Conservation (phyloP, 2,888 invertebrate species). For the Diadegma fenestrale region DNA sequence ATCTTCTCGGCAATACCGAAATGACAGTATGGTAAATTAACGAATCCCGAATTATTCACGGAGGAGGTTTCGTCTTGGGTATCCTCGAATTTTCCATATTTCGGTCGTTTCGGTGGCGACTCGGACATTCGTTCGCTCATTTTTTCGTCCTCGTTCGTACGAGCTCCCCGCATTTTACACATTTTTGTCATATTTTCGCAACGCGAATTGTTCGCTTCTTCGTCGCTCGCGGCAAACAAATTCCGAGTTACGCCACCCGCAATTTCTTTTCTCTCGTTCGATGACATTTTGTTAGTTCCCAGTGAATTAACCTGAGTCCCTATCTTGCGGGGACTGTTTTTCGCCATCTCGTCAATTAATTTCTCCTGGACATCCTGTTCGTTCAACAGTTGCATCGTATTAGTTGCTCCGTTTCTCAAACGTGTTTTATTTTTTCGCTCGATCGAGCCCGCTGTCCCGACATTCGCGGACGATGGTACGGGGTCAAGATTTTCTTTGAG, state of each 20-base stretch:
- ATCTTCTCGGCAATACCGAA: constrained; percentile 26
- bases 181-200: not conserved
- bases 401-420: constrained; percentile 10
- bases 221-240: constrained; percentile 24
- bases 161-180: not conserved
- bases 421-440: constrained; percentile 59
- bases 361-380: constrained; percentile 27
- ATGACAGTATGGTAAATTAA: constrained; percentile 27
- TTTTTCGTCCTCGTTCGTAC: constrained; percentile 3
- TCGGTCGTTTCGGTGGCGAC: constrained; percentile 5
- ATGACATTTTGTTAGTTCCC: constrained; percentile 5
- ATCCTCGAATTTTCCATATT: not conserved
- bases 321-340: constrained; percentile 13
- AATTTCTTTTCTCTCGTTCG: constrained; percentile 37
- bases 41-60: not conserved
- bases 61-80: not conserved
- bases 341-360: not conserved
- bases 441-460: constrained; percentile 37
- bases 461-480: constrained; percentile 50
- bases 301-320: constrained; percentile 10
- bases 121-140: not conserved
- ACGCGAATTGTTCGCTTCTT: not conserved
- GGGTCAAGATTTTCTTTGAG: constrained; percentile 80
- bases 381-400: constrained; percentile 49
- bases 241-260: not conserved